Percentiles rank a stretch among this genome's conserved stretches.
phyloP scores from a whole-genome alignment of 2,888 invertebrate genomes.

The Biston betularia region DNA sequence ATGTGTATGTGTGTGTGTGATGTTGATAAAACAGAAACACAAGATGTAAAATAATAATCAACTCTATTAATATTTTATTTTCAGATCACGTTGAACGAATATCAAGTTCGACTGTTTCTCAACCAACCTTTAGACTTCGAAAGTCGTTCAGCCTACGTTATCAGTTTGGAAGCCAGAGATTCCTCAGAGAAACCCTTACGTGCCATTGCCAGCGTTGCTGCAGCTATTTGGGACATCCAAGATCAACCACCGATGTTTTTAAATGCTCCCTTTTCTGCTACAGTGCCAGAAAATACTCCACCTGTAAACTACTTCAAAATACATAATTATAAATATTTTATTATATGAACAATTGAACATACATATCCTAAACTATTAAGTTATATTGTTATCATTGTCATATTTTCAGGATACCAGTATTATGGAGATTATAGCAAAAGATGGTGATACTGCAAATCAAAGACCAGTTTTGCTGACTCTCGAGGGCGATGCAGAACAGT shows the following conservation, averaged over 20 bases:
- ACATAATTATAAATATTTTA: neutral
- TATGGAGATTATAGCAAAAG: conserved; percentile 90
- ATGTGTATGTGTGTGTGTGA: too few relatives aligned
- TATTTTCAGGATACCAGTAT: conserved; percentile 86
- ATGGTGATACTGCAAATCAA: conserved; percentile 93
- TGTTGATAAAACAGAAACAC: too few relatives aligned
- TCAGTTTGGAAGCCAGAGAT: conserved; percentile 89
- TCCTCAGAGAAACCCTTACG: conserved; percentile 87
- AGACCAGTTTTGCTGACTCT: conserved; percentile 88
- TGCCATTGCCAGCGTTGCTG: conserved; percentile 90
- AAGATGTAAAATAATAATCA: too few relatives aligned
- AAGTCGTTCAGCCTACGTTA: conserved; percentile 89
- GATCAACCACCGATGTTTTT: conserved; percentile 94
- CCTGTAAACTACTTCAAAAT: conserved; percentile 70
- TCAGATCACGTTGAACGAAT: conserved; percentile 89
- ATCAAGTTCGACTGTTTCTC: conserved; percentile 89
- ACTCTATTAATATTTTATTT: conserved; percentile 38
- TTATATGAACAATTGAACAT: too few relatives aligned
- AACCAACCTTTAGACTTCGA: conserved; percentile 92
- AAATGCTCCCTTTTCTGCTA: conserved; percentile 92
- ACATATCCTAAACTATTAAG: neutral
- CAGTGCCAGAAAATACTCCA: conserved; percentile 90
- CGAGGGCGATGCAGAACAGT: conserved; percentile 89
- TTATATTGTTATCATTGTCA: neutral
- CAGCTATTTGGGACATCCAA: conserved; percentile 92